Evolutionary conservation across 1,140 invertebrate species (phyloP).

Genomic region (Lethrus apterus): DNA sequence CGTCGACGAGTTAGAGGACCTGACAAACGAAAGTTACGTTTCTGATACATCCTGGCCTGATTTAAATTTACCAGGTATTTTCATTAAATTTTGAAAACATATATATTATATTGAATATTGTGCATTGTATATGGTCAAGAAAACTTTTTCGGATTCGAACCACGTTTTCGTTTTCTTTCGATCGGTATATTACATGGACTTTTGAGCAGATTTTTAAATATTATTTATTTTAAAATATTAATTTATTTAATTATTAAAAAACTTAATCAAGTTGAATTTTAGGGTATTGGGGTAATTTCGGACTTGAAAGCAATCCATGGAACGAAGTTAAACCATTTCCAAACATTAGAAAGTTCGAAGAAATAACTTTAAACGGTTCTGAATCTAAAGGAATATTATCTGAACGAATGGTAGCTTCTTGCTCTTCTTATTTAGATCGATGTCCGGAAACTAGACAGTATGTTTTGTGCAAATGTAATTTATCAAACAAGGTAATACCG

Average conservation of each 20-base stretch:
- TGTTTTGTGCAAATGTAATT: slow-evolving; percentile 24
- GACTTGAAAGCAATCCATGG: slow-evolving; percentile 13
- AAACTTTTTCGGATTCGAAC: no score
- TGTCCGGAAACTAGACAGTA: slow-evolving; percentile 22
- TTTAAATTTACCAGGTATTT: slow-evolving; percentile 3
- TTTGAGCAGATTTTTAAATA: not conserved
- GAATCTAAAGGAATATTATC: slow-evolving; percentile 20
- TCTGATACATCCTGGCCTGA: slow-evolving; percentile 4
- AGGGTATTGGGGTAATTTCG: slow-evolving; percentile 11
- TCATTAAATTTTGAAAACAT: not conserved
- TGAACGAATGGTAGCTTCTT: slow-evolving; percentile 21
- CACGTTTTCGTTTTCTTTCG: no score
- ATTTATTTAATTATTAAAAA: not conserved
- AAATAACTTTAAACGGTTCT: slow-evolving; percentile 3
- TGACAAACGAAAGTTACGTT: not conserved
- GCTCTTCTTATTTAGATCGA: slow-evolving; percentile 24
- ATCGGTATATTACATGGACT: no score
- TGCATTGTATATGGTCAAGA: no score
- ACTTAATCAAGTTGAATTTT: no score
- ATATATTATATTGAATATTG: not conserved
- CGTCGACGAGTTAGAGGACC: no score
- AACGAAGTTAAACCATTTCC: slow-evolving; percentile 6
- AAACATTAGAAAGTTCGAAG: slow-evolving; percentile 1
- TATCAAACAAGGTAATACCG: slow-evolving; percentile 20
- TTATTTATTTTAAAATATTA: not conserved